Evolutionary conservation across 2,797 vertebrate species (phyloP).

Genomic region (Dermochelys coriacea): DNA sequence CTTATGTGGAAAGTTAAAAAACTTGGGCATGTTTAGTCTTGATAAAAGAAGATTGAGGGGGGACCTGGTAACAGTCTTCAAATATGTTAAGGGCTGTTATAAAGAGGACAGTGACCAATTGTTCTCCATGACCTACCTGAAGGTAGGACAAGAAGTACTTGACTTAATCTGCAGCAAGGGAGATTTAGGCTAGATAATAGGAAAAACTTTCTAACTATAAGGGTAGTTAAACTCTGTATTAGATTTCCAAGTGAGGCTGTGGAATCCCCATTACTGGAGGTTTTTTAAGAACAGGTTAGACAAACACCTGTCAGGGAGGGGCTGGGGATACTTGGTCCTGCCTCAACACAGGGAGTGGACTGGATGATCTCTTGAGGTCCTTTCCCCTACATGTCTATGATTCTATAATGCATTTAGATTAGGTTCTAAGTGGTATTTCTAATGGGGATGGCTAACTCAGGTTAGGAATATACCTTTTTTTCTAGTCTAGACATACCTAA

Average conservation of each 20-base stretch:
- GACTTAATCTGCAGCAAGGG: neutral
- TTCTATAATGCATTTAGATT: neutral
- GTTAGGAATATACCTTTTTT: neutral
- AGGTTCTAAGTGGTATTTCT: neutral
- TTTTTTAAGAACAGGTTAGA: neutral
- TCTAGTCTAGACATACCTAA: neutral
- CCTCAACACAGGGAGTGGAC: neutral
- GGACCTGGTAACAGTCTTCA: neutral
- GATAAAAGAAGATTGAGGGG: neutral
- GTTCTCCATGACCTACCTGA: neutral
- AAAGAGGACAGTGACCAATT: neutral
- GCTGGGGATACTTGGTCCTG: neutral
- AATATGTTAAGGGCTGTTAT: neutral
- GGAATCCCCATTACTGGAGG: neutral
- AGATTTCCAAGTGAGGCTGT: neutral
- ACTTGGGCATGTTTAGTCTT: neutral
- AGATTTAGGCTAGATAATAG: neutral
- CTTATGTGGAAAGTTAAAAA: neutral
- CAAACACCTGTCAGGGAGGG: neutral
- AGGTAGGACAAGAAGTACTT: neutral
- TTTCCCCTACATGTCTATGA: neutral
- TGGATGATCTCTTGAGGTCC: neutral
- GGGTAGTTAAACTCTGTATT: neutral
- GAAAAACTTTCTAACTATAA: neutral
- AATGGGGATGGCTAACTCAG: neutral